Base-by-base conservation (phyloP, 2,113 vertebrate species). In the Osmerus mordax region DNA sequence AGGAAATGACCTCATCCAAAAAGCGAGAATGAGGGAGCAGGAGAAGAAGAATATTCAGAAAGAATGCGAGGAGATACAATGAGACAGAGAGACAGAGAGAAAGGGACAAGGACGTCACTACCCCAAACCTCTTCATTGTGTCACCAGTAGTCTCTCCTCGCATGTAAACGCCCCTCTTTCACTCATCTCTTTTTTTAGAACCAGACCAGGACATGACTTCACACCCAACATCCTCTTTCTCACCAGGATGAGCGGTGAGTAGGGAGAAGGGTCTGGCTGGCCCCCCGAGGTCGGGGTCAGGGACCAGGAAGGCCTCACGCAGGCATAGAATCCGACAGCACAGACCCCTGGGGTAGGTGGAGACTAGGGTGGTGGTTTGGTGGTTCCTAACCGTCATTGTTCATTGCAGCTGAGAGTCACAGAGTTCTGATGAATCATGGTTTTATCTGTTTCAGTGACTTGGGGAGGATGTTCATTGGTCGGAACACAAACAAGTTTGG, bases 171-270 rank as follows among this genome's bases (percentile, higher is more conserved):
- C 87, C 87, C 84, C 75, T 73, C 71, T 71, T 70, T 16, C 68
- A 58, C 65, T 78, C 78, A 64, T 0, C 70, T 77, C 87, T 90
- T 87, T 77, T 86, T 86, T 84, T 85, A 87, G 86, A 82, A 67
- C 64, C 53, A 4, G 1, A 54, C 65, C 72, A 85, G 88, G 86
- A 90, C 87, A 68, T 90, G 88, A 89, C 82, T 81, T 89, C 84
- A 90, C 85, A 64, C 56, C 80, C 82, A 70, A 54, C 82, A 76
- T 86, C 84, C 82, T 21, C 58, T 25, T 60, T 19, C 18, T 60
- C 58, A 18, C 15, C 41, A 47, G 41, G 9, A 11, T 47, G 41
- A 47, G 41, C 9, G 41, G 41, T 47, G 41, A 47, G 41, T 1
- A 11, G 41, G 12, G 9, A 47, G 41, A 47, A 47, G 41, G 41